Evolutionary conservation across 1,140 invertebrate genomes (phyloP).

Genomic region (Drosophila orena): DNA sequence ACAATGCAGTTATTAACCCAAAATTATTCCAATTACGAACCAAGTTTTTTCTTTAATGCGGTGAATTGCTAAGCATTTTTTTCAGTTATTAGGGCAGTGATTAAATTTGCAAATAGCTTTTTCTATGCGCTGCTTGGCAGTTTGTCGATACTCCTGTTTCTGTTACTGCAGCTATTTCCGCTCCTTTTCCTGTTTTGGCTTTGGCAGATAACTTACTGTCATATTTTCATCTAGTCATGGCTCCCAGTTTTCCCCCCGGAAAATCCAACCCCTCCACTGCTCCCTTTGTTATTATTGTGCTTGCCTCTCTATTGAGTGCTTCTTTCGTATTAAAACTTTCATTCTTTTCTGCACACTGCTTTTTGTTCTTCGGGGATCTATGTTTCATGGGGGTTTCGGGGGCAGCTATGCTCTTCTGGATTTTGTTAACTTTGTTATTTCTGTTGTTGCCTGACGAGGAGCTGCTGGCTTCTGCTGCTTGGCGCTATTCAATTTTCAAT

Average conservation of each 20-base stretch:
- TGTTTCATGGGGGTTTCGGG: conserved; percentile 27
- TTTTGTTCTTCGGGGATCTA: conserved; percentile 43
- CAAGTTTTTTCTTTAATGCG: too few relatives aligned
- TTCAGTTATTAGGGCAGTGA: neutral
- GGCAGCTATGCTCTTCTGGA: conserved; percentile 56
- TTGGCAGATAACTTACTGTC: conserved; percentile 80
- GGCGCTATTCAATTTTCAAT: conserved; percentile 79
- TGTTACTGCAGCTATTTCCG: conserved; percentile 57
- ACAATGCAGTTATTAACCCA: too few relatives aligned
- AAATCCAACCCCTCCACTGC: conserved; percentile 25
- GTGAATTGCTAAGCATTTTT: too few relatives aligned
- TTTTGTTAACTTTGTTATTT: conserved; percentile 81
- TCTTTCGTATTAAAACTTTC: conserved; percentile 73
- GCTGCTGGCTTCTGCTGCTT: conserved; percentile 32
- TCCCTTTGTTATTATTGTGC: conserved; percentile 75
- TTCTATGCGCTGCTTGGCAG: conserved; percentile 20
- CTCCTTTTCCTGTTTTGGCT: conserved; percentile 50
- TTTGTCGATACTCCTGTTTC: conserved; percentile 25
- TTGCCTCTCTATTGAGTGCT: conserved; percentile 70
- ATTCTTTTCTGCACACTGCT: conserved; percentile 42
- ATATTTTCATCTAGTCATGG: conserved; percentile 70
- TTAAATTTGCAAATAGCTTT: neutral
- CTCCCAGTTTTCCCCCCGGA: neutral
- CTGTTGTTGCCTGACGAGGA: conserved; percentile 46
- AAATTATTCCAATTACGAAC: too few relatives aligned